A percentile compares a stretch with the other conserved stretches of the same genome.
Conservation (phyloP, 2,888 invertebrate species). For the Lottia scabra region DNA sequence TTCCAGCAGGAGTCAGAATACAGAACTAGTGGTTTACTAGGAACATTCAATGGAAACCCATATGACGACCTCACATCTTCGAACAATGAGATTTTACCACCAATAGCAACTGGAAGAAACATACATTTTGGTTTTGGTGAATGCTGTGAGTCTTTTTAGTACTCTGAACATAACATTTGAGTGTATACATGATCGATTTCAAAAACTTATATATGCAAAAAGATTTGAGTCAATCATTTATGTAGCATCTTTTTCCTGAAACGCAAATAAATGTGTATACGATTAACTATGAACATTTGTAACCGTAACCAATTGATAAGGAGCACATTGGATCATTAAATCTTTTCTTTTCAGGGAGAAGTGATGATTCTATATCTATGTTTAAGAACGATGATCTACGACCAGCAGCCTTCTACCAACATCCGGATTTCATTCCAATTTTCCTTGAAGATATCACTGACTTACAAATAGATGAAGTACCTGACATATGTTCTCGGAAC, state of each 20-base stretch:
- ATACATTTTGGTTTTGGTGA: neutral
- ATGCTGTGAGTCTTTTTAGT: neutral
- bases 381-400: neutral
- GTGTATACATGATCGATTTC: no score
- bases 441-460: neutral
- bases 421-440: neutral
- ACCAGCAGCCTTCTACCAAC: neutral
- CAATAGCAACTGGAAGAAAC: neutral
- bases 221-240: no score
- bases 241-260: no score
- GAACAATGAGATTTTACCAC: neutral
- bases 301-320: no score
- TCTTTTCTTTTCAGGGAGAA: neutral
- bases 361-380: neutral
- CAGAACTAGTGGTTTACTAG: neutral
- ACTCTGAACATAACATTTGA: no score
- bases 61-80: neutral
- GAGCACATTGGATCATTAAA: no score
- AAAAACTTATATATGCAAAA: no score
- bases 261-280: no score
- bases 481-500: neutral
- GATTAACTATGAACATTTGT: no score
- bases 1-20: neutral
- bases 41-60: neutral
- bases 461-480: neutral